These are phyloP conservation scores for Erithacus rubecula DNA, from an alignment of 2,797 vertebrate genomes.

Conservation along the genomic window DNA sequence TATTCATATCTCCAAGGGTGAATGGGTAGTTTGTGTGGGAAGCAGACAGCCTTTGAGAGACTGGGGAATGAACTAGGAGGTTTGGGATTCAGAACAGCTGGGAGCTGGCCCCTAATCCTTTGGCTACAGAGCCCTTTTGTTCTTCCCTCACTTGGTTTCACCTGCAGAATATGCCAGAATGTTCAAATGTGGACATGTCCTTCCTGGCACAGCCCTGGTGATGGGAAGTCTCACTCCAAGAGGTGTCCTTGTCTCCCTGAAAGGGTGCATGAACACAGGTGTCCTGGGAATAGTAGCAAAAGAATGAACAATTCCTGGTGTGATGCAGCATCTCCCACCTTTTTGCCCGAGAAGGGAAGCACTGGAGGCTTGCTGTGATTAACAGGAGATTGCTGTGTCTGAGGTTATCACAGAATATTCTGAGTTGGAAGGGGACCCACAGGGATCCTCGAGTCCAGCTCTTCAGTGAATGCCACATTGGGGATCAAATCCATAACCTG, in stretches of 20 bases:
- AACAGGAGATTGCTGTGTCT: not conserved
- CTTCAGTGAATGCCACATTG: not conserved
- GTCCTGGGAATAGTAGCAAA: not conserved
- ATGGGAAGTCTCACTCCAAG: not conserved
- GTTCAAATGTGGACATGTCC: not conserved
- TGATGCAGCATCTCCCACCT: not conserved
- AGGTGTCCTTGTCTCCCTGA: not conserved
- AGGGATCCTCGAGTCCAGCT: not conserved
- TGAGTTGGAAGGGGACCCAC: not conserved
- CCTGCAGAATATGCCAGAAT: not conserved
- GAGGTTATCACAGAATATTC: not conserved
- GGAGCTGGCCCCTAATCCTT: not conserved
- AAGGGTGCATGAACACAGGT: not conserved
- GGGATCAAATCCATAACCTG: not conserved
- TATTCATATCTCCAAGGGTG: rapidly evolving
- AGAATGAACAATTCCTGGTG: not conserved
- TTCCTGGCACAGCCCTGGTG: not conserved
- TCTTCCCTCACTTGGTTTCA: not conserved
- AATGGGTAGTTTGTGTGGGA: not conserved
- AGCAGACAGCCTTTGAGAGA: not conserved
- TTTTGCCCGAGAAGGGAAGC: not conserved
- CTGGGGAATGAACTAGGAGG: not conserved
- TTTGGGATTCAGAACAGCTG: not conserved
- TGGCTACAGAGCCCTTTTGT: not conserved
- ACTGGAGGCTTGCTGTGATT: not conserved